These are phyloP conservation scores for Alethe castanea DNA, from an alignment of 2,113 vertebrate species.

Conservation along the genomic window DNA sequence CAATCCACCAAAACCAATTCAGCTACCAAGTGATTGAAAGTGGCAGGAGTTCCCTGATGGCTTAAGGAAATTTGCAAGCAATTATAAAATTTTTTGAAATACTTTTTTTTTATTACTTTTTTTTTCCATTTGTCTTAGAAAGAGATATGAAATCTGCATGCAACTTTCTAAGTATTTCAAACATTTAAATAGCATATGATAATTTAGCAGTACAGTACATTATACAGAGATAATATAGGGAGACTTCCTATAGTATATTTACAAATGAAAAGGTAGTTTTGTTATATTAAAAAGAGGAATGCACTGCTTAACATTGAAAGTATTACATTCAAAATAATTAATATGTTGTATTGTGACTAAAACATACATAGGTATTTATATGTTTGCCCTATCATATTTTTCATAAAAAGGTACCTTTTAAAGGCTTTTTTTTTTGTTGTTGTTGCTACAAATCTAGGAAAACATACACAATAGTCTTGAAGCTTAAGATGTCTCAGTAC, in stretches of 20 bases:
- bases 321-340: conserved; percentile 48
- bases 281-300: conserved; percentile 72
- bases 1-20: background rate
- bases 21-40: background rate
- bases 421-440: background rate
- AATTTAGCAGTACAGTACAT: conserved; percentile 79
- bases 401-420: conserved; percentile 52
- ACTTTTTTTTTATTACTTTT: conserved; percentile 80
- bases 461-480: conserved; percentile 19
- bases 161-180: conserved; percentile 77
- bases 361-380: conserved; percentile 31
- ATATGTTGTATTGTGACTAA: conserved; percentile 43
- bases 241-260: conserved; percentile 74
- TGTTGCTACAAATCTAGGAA: conserved; percentile 43
- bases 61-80: background rate
- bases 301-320: conserved; percentile 55
- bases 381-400: conserved; percentile 26
- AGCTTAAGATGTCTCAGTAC: conserved; percentile 12
- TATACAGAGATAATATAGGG: conserved; percentile 75
- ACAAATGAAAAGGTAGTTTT: conserved; percentile 72
- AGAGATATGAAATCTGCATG: conserved; percentile 83
- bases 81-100: conserved; percentile 49
- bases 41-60: background rate
- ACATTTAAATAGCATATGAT: conserved; percentile 85
- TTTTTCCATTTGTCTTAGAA: conserved; percentile 77